Evolutionary conservation across 2,797 vertebrate genomes (phyloP), one percentile per base, ranked within the genome.

Genomic region (Scomberomorus guttatus): DNA sequence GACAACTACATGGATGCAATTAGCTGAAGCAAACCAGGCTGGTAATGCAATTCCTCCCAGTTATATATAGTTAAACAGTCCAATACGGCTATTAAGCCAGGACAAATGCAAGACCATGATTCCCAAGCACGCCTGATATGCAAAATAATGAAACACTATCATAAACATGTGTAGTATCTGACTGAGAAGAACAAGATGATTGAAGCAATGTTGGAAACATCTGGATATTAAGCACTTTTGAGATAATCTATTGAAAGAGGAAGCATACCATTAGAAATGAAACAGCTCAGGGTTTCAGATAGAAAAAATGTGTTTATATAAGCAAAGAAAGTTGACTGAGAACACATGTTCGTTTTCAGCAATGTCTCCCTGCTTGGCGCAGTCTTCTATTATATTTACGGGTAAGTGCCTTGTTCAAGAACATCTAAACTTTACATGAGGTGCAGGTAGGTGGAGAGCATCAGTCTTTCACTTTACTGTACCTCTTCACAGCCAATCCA

Each of bases 121-220:
- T 77, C 67, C 52, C 2, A 50, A 73, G 44, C 77, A 67, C 1
- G 24, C n/a, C 60, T 52, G 24, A 39, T 52, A 70, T 52, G 72
- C 54, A 63, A 66, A 75, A 67, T 51, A 85, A 82, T 82, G 63
- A 82, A 86, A 82, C 56, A 64, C 79, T 76, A 74, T 77, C 25
- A 70, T 27, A 76, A 74, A 74, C 51, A 66, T 59, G 42, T 60
- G n/a, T 39, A 50, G 76, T 63, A 83, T 83, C 74, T 75, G 37
- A 67, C 50, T 24, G 39, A 18, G 17, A 25, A 56, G 52, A 68
- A 10, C 32, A 42, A 59, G 12, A 61, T 51, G 34, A 67, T 39
- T 66, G 32, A 65, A 25, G 56, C 32, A 29, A 18, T 42, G 44
- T 25, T 65, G 27, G 32, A 72, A 83, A 84, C 77, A 83, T 90